Evolutionary conservation across 1,140 invertebrate species (phyloP).

Genomic region (Drosophila biarmipes): DNA sequence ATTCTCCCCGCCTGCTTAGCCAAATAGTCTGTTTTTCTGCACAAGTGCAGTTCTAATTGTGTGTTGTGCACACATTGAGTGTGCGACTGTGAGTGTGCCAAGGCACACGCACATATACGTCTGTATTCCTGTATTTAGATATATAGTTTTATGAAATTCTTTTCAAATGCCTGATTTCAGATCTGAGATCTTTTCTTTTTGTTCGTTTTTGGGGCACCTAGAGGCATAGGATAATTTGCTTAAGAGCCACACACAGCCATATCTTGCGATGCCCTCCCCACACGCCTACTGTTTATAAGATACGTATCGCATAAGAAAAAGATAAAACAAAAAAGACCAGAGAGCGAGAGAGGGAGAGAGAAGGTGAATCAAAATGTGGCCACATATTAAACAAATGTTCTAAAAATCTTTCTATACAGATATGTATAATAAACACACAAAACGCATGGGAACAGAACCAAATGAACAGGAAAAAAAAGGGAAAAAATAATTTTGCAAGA

Average conservation of each 20-base stretch:
- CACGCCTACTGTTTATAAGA: conserved; percentile 13
- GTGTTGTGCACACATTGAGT: conserved; percentile 2
- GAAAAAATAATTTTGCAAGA: conserved; percentile 4
- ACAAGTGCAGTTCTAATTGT: conserved; percentile 15
- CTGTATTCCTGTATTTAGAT: neutral
- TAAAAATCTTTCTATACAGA: neutral
- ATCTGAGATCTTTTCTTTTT: neutral
- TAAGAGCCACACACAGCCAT: neutral
- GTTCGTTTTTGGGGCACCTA: neutral
- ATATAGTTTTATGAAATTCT: conserved; percentile 11
- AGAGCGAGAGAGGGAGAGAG: neutral
- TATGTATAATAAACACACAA: conserved; percentile 5
- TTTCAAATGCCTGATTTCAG: neutral
- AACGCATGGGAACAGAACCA: conserved; percentile 16
- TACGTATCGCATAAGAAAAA: conserved; percentile 1
- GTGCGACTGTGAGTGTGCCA: neutral
- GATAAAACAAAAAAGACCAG: conserved; percentile 7
- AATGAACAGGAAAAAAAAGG: conserved; percentile 14
- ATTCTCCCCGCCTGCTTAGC: neutral
- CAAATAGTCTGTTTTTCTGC: conserved; percentile 15
- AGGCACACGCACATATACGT: conserved; percentile 6
- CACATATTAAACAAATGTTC: conserved; percentile 5
- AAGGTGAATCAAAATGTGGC: conserved; percentile 3
- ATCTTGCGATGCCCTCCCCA: conserved; percentile 5
- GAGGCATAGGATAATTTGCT: conserved; percentile 4